These are phyloP conservation scores for Argyresthia goedartella DNA, from an alignment of 2,888 invertebrate species.

Conservation along the genomic window DNA sequence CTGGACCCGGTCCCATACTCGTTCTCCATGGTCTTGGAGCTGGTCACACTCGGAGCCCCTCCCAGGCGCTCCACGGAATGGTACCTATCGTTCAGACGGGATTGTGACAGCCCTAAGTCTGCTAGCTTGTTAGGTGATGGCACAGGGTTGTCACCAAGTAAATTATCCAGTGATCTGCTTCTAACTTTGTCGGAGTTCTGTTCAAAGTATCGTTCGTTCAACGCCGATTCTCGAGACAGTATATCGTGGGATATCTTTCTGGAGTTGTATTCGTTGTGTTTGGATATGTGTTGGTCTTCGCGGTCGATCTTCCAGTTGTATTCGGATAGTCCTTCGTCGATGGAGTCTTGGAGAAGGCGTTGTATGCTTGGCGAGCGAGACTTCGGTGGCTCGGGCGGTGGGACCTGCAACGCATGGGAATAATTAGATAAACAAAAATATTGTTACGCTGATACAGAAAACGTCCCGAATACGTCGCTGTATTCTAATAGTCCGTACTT, in stretches of 20 bases:
- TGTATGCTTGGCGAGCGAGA: constrained; percentile 61
- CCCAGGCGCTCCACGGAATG: constrained; percentile 84
- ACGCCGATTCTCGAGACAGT: constrained; percentile 83
- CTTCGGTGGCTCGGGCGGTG: constrained; percentile 78
- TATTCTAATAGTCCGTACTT: no score
- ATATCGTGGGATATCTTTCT: constrained; percentile 83
- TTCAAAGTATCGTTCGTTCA: constrained; percentile 92
- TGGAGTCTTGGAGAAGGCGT: constrained; percentile 54
- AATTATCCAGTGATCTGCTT: constrained; percentile 84
- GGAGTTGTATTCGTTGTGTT: constrained; percentile 39
- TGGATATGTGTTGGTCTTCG: constrained; percentile 31
- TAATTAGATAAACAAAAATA: no score
- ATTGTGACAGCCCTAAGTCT: constrained; percentile 85
- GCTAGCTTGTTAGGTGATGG: constrained; percentile 74
- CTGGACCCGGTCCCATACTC: constrained; percentile 76
- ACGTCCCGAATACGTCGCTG: no score
- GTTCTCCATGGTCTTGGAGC: constrained; percentile 74
- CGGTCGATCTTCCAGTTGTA: constrained; percentile 59
- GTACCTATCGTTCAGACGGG: constrained; percentile 89
- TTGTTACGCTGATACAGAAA: no score
- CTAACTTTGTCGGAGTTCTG: constrained; percentile 79
- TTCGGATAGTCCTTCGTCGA: constrained; percentile 51
- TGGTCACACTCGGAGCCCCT: constrained; percentile 72
- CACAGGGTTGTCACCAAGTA: constrained; percentile 78
- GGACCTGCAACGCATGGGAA: constrained; percentile 65